Evolutionary conservation across 2,888 invertebrate genomes (phyloP), one percentile per base, ranked within the genome.

Genomic region (Nemapogon koenigi): DNA sequence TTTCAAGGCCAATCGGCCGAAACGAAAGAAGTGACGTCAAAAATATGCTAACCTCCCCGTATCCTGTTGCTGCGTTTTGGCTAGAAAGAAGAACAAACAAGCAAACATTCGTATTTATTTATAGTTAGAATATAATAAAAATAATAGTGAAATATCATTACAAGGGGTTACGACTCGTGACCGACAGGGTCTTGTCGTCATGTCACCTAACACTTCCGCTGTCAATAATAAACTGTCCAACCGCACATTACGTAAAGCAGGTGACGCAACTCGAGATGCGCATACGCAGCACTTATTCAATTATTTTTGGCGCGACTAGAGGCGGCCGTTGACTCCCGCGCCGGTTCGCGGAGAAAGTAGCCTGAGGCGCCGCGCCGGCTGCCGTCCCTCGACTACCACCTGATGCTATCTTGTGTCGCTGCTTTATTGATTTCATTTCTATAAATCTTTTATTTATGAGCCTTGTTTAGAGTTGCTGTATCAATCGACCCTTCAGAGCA

Each of bases 351-450:
- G 75, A 65, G 73, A 75, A 73, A 75, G 75, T 71, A 35, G 53
- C 59, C 62, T 37, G 51, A 49, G 69, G 66, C 72, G 71, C 68
- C 73, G 59, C 44, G 68, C 72, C 42, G 73, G 55, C 73, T 73
- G 26, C 10, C 11, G 7, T 15, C n/a, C 19, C 7, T 17, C 11
- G 22, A 10, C 35, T n/a, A 2, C 18, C 14, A 13, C 35, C 35
- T 6, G 16, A 30, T 14, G 31, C 16, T 13, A 30, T 13, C 13
- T 16, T 16, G 16, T 30, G 8, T 30, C 31, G 4, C 31, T 10
- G 16, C 16, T 4, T 14, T 3, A 15, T 15, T 30, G 13, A 14
- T 30, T 30, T 30, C n/a, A 4, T 14, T 30, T 30, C 4, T 4
- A n/a, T n/a, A n/a, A n/a, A n/a, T n/a, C n/a, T n/a, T n/a, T n/a